These are phyloP conservation scores for Eurypyga helias DNA, from an alignment of 2,113 vertebrate genomes.

Conservation along the genomic window DNA sequence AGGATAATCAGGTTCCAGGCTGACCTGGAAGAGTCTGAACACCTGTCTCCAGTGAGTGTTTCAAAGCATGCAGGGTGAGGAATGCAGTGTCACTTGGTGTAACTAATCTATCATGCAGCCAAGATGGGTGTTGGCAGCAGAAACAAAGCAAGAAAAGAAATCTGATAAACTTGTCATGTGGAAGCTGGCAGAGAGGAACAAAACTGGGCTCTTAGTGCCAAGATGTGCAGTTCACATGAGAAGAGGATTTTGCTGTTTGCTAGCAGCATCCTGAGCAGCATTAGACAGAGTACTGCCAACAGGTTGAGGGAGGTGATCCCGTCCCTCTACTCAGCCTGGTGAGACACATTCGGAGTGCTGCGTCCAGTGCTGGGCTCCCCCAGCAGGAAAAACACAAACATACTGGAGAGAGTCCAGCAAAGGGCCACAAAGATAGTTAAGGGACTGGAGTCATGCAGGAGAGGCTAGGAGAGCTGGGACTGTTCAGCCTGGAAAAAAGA, in stretches of 20 bases:
- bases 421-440: background rate
- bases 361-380: background rate
- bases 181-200: background rate
- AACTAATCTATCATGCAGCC: background rate
- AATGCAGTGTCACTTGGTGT: background rate
- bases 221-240: background rate
- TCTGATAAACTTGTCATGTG: background rate
- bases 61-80: background rate
- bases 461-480: background rate
- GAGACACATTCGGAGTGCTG: background rate
- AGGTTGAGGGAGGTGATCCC: background rate
- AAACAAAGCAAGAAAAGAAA: background rate
- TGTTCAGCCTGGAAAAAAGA: background rate
- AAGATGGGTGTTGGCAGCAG: background rate
- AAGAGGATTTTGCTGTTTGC: background rate
- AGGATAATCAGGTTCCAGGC: background rate
- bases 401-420: background rate
- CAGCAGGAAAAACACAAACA: background rate
- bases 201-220: background rate
- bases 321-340: background rate
- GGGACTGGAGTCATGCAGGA: background rate
- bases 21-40: background rate
- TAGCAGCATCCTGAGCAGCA: background rate
- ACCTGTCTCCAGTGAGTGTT: background rate
- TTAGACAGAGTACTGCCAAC: background rate